A percentile compares a stretch with the other conserved stretches of the same genome.
Evolutionary conservation across 1,140 invertebrate genomes (phyloP).

Genomic region (Wiebesia pumilae): DNA sequence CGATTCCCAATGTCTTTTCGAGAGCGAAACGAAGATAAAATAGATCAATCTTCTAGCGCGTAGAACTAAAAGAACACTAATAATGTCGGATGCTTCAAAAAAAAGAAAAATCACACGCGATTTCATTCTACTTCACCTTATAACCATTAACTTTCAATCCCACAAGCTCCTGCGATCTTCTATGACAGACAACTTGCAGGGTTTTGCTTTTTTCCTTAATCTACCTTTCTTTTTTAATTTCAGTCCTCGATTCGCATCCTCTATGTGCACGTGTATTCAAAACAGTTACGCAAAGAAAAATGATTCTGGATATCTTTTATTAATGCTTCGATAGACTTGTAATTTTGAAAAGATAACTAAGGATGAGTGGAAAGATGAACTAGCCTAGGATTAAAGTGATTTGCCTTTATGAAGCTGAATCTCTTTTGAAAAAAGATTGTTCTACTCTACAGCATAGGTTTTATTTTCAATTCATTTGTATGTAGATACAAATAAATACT

Average conservation of each 20-base stretch:
- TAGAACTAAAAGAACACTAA: too few relatives aligned
- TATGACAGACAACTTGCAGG: not conserved
- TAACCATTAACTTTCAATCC: not conserved
- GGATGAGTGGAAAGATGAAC: not conserved
- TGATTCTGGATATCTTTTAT: slow-evolving; percentile 20
- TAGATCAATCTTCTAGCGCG: too few relatives aligned
- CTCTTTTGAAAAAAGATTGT: not conserved
- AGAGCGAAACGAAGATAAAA: not conserved
- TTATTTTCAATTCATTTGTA: not conserved
- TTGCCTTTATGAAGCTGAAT: slow-evolving; percentile 6
- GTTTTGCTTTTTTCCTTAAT: not conserved
- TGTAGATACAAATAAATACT: too few relatives aligned
- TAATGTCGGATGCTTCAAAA: not conserved
- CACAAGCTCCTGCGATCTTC: not conserved
- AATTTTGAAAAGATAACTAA: slow-evolving; percentile 20
- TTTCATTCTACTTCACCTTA: not conserved
- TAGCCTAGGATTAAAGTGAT: not conserved
- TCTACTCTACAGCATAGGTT: not conserved
- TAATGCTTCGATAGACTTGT: slow-evolving; percentile 39
- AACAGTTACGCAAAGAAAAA: not conserved
- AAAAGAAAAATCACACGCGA: not conserved
- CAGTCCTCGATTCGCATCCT: not conserved
- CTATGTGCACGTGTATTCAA: not conserved
- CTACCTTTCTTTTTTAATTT: not conserved
- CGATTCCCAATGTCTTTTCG: not conserved